Percentiles rank a stretch among this genome's conserved stretches.
These are phyloP conservation scores for Chionoecetes opilio DNA, from an alignment of 1,140 invertebrate species.

Conservation along the genomic window DNA sequence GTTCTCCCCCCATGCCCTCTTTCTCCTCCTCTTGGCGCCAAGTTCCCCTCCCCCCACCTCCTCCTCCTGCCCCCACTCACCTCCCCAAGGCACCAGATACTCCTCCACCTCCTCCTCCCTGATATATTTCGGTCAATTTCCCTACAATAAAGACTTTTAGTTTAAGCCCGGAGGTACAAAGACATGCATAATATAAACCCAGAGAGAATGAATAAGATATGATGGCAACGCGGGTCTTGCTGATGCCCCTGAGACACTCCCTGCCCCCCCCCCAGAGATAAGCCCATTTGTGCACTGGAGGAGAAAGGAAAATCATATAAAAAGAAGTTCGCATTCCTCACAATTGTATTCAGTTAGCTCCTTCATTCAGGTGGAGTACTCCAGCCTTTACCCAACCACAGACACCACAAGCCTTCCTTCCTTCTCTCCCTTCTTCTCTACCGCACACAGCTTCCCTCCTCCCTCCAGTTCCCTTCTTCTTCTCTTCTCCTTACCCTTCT, in stretches of 20 bases:
- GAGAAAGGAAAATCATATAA: no score
- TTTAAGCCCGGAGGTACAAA: background rate
- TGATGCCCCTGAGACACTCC: no score
- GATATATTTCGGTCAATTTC: slow-evolving; percentile 21
- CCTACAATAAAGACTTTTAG: slow-evolving; percentile 21
- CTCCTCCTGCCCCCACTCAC: background rate
- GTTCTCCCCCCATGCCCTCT: background rate
- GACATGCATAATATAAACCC: background rate
- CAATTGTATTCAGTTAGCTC: background rate
- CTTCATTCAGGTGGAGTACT: background rate
- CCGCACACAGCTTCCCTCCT: no score
- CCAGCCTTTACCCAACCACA: background rate
- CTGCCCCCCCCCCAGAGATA: no score
- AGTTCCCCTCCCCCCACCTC: background rate
- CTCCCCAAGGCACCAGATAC: background rate
- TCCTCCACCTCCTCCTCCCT: background rate
- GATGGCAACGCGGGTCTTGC: no score
- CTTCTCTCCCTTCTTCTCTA: no score
- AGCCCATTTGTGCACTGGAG: no score
- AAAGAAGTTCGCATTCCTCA: no score
- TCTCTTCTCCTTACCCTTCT: background rate
- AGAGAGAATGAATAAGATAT: no score
- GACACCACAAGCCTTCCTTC: no score
- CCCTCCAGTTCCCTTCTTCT: no score
- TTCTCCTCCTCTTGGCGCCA: no score